A percentile compares a stretch with the other conserved stretches of the same genome.
phyloP scores from a whole-genome alignment of 37 sponge, comb jelly and placozoan genomes.

The Ephydatia muelleri region DNA sequence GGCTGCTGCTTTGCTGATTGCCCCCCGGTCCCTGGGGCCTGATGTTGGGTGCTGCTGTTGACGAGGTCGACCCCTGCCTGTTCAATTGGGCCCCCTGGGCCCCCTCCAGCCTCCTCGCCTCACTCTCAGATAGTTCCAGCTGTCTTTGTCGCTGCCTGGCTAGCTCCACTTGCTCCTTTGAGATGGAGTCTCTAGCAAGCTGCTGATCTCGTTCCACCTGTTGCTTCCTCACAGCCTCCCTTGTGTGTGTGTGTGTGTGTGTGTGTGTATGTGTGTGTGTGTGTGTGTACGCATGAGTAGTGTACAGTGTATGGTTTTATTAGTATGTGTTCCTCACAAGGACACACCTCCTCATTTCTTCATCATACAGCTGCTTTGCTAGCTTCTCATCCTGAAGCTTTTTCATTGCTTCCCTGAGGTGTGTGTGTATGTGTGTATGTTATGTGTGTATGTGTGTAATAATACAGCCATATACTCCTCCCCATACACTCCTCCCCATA shows the following conservation, averaged over 20 bases:
- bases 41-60: background rate
- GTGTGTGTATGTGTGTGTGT: background rate
- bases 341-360: background rate
- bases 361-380: background rate
- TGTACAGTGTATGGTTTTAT: background rate
- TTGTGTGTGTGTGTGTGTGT: conserved; percentile 1
- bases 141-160: background rate
- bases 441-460: too few relatives aligned
- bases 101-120: conserved; percentile 2
- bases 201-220: conserved; percentile 10
- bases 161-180: background rate
- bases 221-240: background rate
- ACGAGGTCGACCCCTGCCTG: background rate
- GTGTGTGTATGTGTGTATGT: too few relatives aligned
- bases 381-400: background rate
- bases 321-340: background rate
- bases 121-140: conserved; percentile 30
- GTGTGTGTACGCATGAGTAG: background rate
- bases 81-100: background rate
- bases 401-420: background rate
- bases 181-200: conserved; percentile 26
- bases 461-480: background rate
- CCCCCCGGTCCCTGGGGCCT: background rate
- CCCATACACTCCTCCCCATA: too few relatives aligned
- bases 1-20: background rate